A percentile compares a stretch with the other conserved stretches of the same genome.
Evolutionary conservation across 2,888 invertebrate species (phyloP).

Genomic region (Aricia artaxerxes): DNA sequence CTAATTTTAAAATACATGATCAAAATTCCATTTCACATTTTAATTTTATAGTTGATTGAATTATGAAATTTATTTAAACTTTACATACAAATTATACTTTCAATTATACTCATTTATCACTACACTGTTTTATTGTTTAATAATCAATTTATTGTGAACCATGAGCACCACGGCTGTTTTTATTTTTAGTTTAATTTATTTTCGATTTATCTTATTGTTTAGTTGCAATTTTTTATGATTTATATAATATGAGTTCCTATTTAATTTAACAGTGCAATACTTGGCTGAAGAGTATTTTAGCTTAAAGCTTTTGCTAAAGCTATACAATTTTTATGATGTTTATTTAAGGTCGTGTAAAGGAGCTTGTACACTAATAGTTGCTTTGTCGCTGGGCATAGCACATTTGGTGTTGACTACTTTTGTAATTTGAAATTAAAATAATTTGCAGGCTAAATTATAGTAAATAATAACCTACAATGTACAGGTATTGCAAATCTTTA

Average conservation of each 20-base stretch:
- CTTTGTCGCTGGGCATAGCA: slow-evolving; percentile 9
- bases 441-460: not conserved
- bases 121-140: slow-evolving; percentile 32
- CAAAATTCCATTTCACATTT: not conserved
- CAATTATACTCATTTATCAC: slow-evolving; percentile 22
- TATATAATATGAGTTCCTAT: slow-evolving; percentile 28
- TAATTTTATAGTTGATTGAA: not conserved
- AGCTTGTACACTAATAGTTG: not conserved
- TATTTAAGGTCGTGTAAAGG: not conserved
- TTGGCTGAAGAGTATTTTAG: slow-evolving; percentile 17
- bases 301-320: not conserved
- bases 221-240: slow-evolving; percentile 36
- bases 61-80: slow-evolving; percentile 1
- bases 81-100: slow-evolving; percentile 4
- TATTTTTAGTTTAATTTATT: slow-evolving; percentile 37
- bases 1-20: not conserved
- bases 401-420: not conserved
- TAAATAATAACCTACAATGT: not conserved
- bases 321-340: not conserved
- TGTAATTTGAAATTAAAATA: not conserved
- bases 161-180: slow-evolving; percentile 40
- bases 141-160: slow-evolving; percentile 33
- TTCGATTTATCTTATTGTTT: slow-evolving; percentile 41
- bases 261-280: slow-evolving; percentile 30
- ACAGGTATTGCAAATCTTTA: not conserved